These are phyloP conservation scores for Drosophila flavopinicola DNA, from an alignment of 2,888 invertebrate genomes.

Conservation along the genomic window DNA sequence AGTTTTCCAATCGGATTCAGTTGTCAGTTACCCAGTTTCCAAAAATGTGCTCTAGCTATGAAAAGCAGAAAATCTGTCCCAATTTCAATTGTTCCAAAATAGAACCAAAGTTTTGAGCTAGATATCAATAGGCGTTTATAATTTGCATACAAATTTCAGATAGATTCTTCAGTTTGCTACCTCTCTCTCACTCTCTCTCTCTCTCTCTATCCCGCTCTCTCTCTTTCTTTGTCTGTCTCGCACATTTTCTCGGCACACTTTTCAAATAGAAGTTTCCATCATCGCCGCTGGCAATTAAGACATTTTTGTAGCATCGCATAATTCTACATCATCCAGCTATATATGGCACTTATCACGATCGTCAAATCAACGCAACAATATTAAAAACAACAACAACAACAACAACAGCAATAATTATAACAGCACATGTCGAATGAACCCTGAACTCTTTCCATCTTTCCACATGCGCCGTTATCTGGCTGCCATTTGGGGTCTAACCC, in stretches of 20 bases:
- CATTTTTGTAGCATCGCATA: constrained; percentile 35
- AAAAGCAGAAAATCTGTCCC: no score
- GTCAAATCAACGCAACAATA: constrained; percentile 46
- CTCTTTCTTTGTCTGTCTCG: not conserved
- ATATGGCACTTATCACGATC: constrained; percentile 39
- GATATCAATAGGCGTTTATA: not conserved
- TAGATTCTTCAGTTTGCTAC: not conserved
- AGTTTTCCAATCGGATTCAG: no score
- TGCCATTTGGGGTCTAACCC: constrained; percentile 40
- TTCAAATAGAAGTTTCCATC: constrained; percentile 29
- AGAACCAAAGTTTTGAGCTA: no score
- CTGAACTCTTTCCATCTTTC: constrained; percentile 50
- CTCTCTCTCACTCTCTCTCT: not conserved
- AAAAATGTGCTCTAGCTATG: no score
- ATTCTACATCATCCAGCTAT: constrained; percentile 2
- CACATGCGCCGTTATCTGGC: constrained; percentile 31
- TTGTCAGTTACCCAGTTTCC: no score
- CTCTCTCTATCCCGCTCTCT: no score
- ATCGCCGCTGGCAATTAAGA: constrained; percentile 23
- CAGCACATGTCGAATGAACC: constrained; percentile 40
- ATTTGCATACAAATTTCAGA: not conserved
- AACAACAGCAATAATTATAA: not conserved
- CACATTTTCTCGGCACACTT: constrained; percentile 8
- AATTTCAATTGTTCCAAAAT: no score
- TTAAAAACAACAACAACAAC: no score